Evolutionary conservation across 2,113 vertebrate species (phyloP).

Genomic region (Phocoena phocoena): DNA sequence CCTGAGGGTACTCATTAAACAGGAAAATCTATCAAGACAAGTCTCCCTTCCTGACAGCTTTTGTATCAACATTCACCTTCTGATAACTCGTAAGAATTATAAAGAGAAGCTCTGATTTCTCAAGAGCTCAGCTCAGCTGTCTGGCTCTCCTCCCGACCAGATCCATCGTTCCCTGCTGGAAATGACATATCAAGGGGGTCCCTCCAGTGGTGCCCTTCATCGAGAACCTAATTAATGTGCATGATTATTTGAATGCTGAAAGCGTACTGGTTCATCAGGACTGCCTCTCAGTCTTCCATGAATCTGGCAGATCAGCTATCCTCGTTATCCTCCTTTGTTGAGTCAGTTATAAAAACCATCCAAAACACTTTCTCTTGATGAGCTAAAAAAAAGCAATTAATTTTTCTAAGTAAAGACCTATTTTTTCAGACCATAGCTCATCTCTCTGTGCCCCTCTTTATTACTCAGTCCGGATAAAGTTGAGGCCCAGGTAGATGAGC

Average conservation of each 20-base stretch:
- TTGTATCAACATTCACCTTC: not conserved
- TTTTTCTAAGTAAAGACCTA: not conserved
- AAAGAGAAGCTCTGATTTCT: not conserved
- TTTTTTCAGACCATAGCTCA: not conserved
- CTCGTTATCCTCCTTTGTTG: not conserved
- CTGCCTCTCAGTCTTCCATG: not conserved
- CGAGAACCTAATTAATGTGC: not conserved
- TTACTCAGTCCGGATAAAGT: not conserved
- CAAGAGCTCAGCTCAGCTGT: not conserved
- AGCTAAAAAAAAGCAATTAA: not conserved
- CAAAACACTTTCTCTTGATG: not conserved
- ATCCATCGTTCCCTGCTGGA: not conserved
- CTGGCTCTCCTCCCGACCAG: not conserved
- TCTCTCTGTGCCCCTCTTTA: not conserved
- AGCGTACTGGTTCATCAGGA: not conserved
- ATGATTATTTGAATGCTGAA: not conserved
- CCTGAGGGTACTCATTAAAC: slow-evolving; percentile 35
- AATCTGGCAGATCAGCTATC: not conserved
- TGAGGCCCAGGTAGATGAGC: not conserved
- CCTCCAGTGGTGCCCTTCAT: not conserved
- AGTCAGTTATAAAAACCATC: not conserved
- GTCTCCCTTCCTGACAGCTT: slow-evolving; percentile 16
- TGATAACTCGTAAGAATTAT: not conserved
- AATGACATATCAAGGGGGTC: not conserved
- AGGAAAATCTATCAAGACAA: not conserved